Base-by-base conservation (phyloP, 2,113 vertebrate species). In the Phasianus colchicus region DNA sequence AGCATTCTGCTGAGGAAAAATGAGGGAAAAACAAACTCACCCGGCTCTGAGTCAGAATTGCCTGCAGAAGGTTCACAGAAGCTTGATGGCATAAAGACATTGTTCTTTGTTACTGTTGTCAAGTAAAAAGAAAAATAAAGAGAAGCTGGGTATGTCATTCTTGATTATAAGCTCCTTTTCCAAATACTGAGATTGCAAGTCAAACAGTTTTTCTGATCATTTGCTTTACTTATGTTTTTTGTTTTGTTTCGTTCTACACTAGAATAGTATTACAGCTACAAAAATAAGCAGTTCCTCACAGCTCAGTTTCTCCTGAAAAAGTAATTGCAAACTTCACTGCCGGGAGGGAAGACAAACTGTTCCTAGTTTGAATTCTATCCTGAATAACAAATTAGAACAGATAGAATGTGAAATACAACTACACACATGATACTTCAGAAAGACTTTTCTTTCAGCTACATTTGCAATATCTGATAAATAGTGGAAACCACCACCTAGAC, bases 51-150 rank as follows among this genome's bases (percentile, higher is more conserved):
- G 97, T 99, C 99, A 52, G 99, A 99, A 97, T 99, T 99, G 97
- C 98, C 98, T 83, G 99, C 97, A 32, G 99, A 99, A 61, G 99
- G 98, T 96, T 99, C 98, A 94, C 98, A 99, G 98, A 99, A 98
- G 98, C 98, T 99, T 92, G 99, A 98, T 88, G 99, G 99, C 99
- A 99, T 99, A 96, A 99, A 99, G 89, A 99, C 99, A 97, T 99
- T 99, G 98, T 99, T 99, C 98, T 99, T 99, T 95, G 98, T 98
- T 97, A 98, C 99, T 99, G 98, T 70, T 95, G 93, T 89, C 83
- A 93, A 95, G 83, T 42, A 83, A 71, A 93, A 85, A 79, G 7
- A 61, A 73, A 57, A 75, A 77, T 11, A 54, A 18, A 50, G 36
- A 30, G 3, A 83, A 76, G 24, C n/a, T 65, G 29, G 27, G 6